Evolutionary conservation across 2,797 vertebrate species (phyloP).

Genomic region (Chloroceryle inda): DNA sequence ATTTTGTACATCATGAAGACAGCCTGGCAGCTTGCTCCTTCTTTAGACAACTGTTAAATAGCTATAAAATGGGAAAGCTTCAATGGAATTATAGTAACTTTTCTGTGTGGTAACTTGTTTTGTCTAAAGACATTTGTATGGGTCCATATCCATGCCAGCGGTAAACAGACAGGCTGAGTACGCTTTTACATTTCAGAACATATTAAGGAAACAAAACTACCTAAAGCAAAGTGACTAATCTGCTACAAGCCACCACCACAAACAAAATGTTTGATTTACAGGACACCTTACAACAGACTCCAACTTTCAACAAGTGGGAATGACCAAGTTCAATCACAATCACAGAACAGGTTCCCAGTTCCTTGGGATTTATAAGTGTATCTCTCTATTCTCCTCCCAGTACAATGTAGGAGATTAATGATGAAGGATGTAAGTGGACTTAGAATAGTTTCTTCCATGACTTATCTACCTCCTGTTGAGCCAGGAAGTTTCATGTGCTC

Average conservation of each 20-base stretch:
- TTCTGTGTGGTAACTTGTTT: not conserved
- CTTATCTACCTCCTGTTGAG: not conserved
- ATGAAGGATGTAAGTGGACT: not conserved
- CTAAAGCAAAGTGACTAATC: not conserved
- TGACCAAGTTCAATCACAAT: not conserved
- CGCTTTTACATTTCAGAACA: not conserved
- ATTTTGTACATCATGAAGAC: not conserved
- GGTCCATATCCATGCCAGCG: not conserved
- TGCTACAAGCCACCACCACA: not conserved
- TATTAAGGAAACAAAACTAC: not conserved
- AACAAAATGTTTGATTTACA: not conserved
- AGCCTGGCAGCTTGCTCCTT: not conserved
- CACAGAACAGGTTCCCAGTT: not conserved
- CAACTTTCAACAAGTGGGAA: not conserved
- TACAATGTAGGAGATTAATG: not conserved
- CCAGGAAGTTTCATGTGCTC: slow-evolving; percentile 19
- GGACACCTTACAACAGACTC: not conserved
- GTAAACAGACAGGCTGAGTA: not conserved
- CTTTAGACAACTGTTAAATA: not conserved
- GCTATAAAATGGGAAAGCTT: not conserved
- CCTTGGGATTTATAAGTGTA: not conserved
- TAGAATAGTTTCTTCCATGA: not conserved
- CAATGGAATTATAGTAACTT: not conserved
- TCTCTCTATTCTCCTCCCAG: not conserved
- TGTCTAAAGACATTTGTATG: not conserved